Percentiles rank a stretch among this genome's conserved stretches.
Evolutionary conservation across 2,113 vertebrate genomes (phyloP).

Genomic region (Trichomycterus rosablanca): DNA sequence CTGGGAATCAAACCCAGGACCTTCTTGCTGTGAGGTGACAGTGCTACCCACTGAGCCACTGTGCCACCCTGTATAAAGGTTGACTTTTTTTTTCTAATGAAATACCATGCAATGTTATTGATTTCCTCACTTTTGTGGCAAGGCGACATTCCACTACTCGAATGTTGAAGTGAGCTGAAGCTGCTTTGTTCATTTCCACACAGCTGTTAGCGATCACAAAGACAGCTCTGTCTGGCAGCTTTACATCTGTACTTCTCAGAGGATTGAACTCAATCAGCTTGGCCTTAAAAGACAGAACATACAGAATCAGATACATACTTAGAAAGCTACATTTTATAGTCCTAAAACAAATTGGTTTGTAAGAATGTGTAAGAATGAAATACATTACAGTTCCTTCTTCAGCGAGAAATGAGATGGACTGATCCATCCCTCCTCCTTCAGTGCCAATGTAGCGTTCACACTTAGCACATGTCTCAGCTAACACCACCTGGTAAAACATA

Average conservation of each 20-base stretch:
- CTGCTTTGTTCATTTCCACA: conserved; percentile 95
- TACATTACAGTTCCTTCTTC: conserved; percentile 84
- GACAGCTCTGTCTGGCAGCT: conserved; percentile 79
- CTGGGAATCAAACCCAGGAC: no score
- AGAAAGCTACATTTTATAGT: no score
- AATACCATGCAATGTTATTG: background rate
- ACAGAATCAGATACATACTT: no score
- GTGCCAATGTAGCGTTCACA: conserved; percentile 90
- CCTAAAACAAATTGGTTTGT: no score
- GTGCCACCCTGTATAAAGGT: background rate
- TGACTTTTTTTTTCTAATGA: background rate
- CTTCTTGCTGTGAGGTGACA: no score
- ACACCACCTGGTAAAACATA: conserved; percentile 67
- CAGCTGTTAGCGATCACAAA: conserved; percentile 98
- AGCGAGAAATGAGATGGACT: conserved; percentile 94
- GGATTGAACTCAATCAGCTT: conserved; percentile 96
- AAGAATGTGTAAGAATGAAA: background rate
- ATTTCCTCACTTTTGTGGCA: conserved; percentile 82
- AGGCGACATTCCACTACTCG: conserved; percentile 87
- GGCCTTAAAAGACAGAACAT: no score
- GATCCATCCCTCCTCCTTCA: conserved; percentile 98
- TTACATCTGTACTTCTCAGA: conserved; percentile 84
- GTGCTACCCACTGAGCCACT: background rate
- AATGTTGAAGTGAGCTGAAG: conserved; percentile 91
- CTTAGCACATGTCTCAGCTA: conserved; percentile 89